Percentiles rank a stretch among this genome's conserved stretches.
Evolutionary conservation across 2,888 invertebrate genomes (phyloP).

Genomic region (Cataglyphis altisquamis): DNA sequence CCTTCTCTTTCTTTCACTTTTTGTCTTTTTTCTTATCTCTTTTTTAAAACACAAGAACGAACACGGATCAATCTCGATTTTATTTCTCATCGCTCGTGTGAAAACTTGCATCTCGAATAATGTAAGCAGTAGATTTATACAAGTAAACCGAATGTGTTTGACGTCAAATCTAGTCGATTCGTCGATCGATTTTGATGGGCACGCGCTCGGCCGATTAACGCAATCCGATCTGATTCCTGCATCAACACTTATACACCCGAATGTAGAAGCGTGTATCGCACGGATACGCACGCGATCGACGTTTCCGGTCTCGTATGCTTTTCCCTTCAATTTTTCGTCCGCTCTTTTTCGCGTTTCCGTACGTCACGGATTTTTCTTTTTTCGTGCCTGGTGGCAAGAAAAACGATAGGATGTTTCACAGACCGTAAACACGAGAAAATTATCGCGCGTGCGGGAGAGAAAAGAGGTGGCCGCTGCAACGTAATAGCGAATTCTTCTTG

Average conservation of each 20-base stretch:
- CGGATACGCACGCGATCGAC: slow-evolving; percentile 12
- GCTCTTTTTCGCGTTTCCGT: neutral
- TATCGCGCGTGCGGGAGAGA: slow-evolving; percentile 73
- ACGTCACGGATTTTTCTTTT: slow-evolving; percentile 1
- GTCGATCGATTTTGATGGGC: slow-evolving; percentile 2
- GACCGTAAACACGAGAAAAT: slow-evolving; percentile 76
- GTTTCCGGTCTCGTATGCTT: slow-evolving; percentile 54
- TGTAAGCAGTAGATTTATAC: neutral
- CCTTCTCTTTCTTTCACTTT: neutral
- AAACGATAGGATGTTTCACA: slow-evolving; percentile 66
- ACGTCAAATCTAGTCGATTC: slow-evolving; percentile 7
- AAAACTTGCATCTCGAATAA: neutral
- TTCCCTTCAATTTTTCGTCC: neutral
- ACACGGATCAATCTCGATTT: neutral
- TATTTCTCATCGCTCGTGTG: neutral
- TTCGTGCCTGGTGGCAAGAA: slow-evolving; percentile 55
- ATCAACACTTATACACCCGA: neutral
- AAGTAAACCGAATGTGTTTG: neutral
- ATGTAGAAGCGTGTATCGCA: neutral
- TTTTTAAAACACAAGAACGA: neutral
- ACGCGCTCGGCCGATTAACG: slow-evolving; percentile 40
- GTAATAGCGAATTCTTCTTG: slow-evolving; percentile 59
- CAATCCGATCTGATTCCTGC: slow-evolving; percentile 40
- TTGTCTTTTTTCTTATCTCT: neutral
- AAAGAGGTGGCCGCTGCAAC: slow-evolving; percentile 65